Evolutionary conservation across 2,113 vertebrate genomes (phyloP).

Genomic region (Dicrurus megarhynchus): DNA sequence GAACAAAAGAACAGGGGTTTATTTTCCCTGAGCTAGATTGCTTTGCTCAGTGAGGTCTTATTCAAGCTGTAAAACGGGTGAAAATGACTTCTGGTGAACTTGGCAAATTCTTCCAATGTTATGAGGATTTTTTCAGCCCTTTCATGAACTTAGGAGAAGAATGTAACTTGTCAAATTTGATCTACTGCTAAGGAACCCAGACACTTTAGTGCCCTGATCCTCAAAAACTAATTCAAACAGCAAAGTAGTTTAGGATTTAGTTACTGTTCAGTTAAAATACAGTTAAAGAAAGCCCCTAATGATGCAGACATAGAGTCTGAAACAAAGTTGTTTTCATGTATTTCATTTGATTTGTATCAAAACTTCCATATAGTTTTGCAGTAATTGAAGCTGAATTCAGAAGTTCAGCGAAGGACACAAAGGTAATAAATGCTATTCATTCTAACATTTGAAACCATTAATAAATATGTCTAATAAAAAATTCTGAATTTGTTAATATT

Average conservation of each 20-base stretch:
- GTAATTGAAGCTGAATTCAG: neutral
- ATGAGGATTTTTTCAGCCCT: neutral
- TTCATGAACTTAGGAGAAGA: neutral
- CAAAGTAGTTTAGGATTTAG: neutral
- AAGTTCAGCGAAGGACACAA: neutral
- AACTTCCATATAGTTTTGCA: neutral
- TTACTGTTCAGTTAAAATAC: neutral
- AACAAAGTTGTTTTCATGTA: neutral
- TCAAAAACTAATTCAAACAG: neutral
- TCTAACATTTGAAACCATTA: neutral
- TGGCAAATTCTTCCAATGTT: neutral
- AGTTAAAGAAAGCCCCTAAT: neutral
- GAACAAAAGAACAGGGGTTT: neutral
- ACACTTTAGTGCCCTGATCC: neutral
- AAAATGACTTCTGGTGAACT: neutral
- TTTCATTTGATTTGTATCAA: neutral
- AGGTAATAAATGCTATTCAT: neutral
- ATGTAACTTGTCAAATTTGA: neutral
- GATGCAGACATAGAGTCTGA: neutral
- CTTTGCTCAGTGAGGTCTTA: neutral
- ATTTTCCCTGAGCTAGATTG: neutral
- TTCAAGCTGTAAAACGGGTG: neutral
- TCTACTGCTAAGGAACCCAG: neutral
- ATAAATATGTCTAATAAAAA: neutral
- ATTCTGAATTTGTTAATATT: neutral